Base-by-base conservation (phyloP, 2,113 vertebrate species). In the Prunella fulvescens region DNA sequence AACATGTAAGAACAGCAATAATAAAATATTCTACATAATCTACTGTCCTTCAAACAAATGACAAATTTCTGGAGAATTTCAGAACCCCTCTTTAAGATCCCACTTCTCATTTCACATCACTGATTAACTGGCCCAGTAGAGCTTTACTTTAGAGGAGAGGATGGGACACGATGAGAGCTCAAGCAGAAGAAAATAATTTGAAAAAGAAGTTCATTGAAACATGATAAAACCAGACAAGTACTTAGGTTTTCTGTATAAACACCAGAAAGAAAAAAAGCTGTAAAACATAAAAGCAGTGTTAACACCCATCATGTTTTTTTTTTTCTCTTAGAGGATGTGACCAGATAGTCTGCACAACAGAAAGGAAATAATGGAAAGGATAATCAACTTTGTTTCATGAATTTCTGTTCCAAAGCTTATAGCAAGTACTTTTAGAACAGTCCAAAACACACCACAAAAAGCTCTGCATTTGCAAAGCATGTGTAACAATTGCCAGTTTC, bases 301-400 rank as follows among this genome's bases (percentile, higher is more conserved):
- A 90, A 71, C 4, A 71, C 2, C 0, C 1, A 56, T 17, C 2
- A 37, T 3, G 3, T 1, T 3, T 35, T 19, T n/a, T 19, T n/a
- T n/a, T 31, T 26, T 14, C 14, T 10, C 17, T 45, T 40, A 45
- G 14, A 39, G 29, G 44, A 66, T 23, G 9, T 66, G 37, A 44
- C 19, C 19, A 56, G 19, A 60, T 23, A 76, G 47, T n/a, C 28
- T n/a, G 26, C 12, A 57, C 12, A 13, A 79, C 20, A 78, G 28
- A 22, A 67, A 66, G 39, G 8, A 58, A 56, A n/a, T 1, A 61
- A 76, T 11, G 19, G 19, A 50, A 56, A 65, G 14, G 5, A 84
- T 14, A 66, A 78, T 19, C 10, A 40, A 28, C 14, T 45, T 33
- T 17, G 11, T 31, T 50, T 42, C 10, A 39, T 7, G 1, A 47